Conservation (phyloP, 1,140 invertebrate species). For the Drosophila mauritiana region DNA sequence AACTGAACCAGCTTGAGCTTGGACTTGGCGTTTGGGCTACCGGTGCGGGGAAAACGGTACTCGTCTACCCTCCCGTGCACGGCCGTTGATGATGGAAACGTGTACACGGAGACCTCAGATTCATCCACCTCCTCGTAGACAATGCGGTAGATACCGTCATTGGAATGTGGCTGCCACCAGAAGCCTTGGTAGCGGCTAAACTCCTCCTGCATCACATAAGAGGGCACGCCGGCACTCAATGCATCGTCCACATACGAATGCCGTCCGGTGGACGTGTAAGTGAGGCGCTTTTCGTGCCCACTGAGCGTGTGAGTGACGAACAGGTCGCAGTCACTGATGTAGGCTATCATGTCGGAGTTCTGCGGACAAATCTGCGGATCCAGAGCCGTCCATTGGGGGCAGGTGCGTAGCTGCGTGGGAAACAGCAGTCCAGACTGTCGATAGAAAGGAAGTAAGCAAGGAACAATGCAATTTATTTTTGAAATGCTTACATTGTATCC, state of each 20-base stretch:
- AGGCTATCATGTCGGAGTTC: slow-evolving; percentile 94
- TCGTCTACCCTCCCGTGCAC: slow-evolving; percentile 93
- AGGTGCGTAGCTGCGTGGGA: slow-evolving; percentile 89
- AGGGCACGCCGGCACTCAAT: slow-evolving; percentile 95
- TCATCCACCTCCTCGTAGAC: slow-evolving; percentile 99
- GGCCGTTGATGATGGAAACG: slow-evolving; percentile 91
- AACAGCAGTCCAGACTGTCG: slow-evolving; percentile 88
- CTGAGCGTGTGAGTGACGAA: slow-evolving; percentile 93
- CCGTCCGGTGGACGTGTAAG: slow-evolving; percentile 92
- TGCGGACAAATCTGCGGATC: slow-evolving; percentile 96
- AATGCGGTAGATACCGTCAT: slow-evolving; percentile 92
- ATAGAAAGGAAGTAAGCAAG: background rate
- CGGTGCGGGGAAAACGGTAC: slow-evolving; percentile 95
- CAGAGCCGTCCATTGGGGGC: slow-evolving; percentile 88
- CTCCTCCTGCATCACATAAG: slow-evolving; percentile 99
- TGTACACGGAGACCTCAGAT: slow-evolving; percentile 95
- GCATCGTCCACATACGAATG: slow-evolving; percentile 91
- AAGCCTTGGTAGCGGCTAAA: slow-evolving; percentile 98
- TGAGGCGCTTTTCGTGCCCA: slow-evolving; percentile 90
- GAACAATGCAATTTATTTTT: background rate
- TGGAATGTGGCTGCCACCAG: slow-evolving; percentile 96
- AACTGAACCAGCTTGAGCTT: slow-evolving; percentile 95
- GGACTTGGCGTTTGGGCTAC: slow-evolving; percentile 95
- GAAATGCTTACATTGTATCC: slow-evolving; percentile 87
- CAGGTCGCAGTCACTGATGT: slow-evolving; percentile 95